Evolutionary conservation across 2,888 invertebrate genomes (phyloP), one percentile per base, ranked within the genome.

Genomic region (Drosophila paranaensis): DNA sequence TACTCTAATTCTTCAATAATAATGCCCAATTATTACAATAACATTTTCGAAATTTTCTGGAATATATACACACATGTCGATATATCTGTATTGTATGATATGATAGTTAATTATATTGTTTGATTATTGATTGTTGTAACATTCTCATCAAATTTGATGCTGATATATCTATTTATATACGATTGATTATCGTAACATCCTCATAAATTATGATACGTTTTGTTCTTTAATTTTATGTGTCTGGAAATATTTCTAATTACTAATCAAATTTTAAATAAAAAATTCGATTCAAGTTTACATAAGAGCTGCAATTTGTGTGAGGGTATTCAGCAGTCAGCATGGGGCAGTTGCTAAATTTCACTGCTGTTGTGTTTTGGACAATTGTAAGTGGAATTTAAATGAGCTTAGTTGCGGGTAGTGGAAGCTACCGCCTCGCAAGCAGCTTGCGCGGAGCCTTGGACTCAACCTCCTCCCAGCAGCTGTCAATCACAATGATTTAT

Each of bases 401-500:
- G 79, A 81, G 85, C 80, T 82, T 80, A 86, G 81, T 85, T 84
- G 85, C 85, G 85, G 89, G 85, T 66, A 72, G 67, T 79, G 77
- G 79, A 84, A 79, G 63, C 76, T 66, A 60, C 60, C 51, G 61
- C 67, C 72, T 66, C 35, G 46, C 53, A 46, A 46, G 51, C 54
- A 16, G 48, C 50, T 35, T 35, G 30, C 43, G n/a, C 64, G 20
- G 37, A 43, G 25, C 51, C 58, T 53, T 46, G 40, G 37, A 20
- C 43, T 71, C 60, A 58, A 63, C 54, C 56, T 63, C 70, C 60
- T 65, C 60, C 60, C 81, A 82, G 86, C 83, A 79, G 85, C 92
- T 92, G 92, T 92, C 92, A 92, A 91, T 92, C 92, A 91, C 91
- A 91, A 92, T 92, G 92, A 92, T 92, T 92, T 92, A 92, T 92